Percentiles rank a stretch among this genome's conserved stretches.
Conservation (phyloP, 2,888 invertebrate genomes). For the Conus canariensis region DNA sequence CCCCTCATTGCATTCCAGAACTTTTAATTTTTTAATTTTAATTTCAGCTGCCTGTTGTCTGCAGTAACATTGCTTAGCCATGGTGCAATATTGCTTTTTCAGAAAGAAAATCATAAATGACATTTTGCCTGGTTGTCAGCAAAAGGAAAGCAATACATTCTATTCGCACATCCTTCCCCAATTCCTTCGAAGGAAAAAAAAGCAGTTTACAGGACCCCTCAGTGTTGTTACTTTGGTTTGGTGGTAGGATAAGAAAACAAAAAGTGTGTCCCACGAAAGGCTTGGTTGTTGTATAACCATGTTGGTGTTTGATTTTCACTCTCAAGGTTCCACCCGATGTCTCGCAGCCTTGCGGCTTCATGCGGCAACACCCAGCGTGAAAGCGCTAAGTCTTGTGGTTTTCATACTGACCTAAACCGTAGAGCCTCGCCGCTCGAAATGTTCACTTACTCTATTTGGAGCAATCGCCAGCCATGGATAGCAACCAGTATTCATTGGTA, state of each 20-base stretch:
- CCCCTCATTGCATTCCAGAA: too few species aligned
- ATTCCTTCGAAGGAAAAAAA: neutral
- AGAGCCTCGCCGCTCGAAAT: conserved; percentile 18
- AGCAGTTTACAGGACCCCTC: neutral
- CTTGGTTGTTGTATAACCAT: conserved; percentile 33
- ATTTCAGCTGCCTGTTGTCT: neutral
- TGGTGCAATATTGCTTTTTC: too few species aligned
- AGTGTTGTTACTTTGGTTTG: neutral
- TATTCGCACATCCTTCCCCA: too few species aligned
- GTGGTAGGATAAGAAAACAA: neutral
- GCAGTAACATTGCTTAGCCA: too few species aligned
- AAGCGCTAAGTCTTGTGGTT: conserved; percentile 37
- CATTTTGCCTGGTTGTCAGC: neutral
- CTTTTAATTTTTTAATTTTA: neutral
- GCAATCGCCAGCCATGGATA: conserved; percentile 20
- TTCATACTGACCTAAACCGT: conserved; percentile 9
- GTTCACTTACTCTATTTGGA: conserved; percentile 33
- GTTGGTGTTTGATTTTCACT: conserved; percentile 32
- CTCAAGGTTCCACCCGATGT: conserved; percentile 14
- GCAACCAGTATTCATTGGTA: neutral
- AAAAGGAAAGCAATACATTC: neutral
- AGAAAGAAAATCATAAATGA: too few species aligned
- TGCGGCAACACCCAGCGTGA: conserved; percentile 26
- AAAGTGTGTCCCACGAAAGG: conserved; percentile 12
- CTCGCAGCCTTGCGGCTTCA: neutral